Conservation (phyloP, 2,113 vertebrate genomes). For the Entosphenus tridentatus region DNA sequence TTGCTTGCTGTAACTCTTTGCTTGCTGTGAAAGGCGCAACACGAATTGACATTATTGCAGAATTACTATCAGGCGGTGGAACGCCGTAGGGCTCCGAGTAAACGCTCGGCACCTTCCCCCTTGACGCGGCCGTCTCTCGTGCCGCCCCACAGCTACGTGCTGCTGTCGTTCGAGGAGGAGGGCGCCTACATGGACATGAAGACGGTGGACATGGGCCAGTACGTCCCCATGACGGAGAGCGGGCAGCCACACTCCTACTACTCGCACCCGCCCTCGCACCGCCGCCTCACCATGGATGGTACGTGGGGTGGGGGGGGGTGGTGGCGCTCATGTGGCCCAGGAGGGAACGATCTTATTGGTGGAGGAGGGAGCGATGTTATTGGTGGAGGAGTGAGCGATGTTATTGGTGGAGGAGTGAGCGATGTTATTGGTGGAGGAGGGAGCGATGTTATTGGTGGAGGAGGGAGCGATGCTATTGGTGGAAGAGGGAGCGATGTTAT, state of each 20-base stretch:
- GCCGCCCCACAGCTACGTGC: constrained; percentile 49
- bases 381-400: too few relatives aligned
- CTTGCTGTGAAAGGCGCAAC: background rate
- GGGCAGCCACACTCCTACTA: constrained; percentile 62
- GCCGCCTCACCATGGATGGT: constrained; percentile 1
- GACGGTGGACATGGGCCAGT: constrained; percentile 69
- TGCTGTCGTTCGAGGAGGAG: constrained; percentile 83
- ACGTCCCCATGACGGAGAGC: constrained; percentile 85
- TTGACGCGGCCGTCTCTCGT: background rate
- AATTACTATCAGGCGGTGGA: background rate
- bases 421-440: too few relatives aligned
- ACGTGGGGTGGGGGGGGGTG: background rate
- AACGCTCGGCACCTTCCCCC: too few relatives aligned
- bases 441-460: too few relatives aligned
- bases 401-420: too few relatives aligned
- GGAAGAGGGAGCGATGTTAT: too few relatives aligned
- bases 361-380: too few relatives aligned
- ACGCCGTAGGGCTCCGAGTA: constrained; percentile 8
- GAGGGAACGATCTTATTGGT: too few relatives aligned
- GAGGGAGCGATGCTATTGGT: too few relatives aligned
- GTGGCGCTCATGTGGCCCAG: too few relatives aligned
- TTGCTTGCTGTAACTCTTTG: too few relatives aligned
- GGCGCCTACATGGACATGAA: constrained; percentile 99
- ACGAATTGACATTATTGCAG: background rate
- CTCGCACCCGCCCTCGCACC: constrained; percentile 59